phyloP scores from a whole-genome alignment of 2,113 vertebrate genomes.

The Sylvietta virens region DNA sequence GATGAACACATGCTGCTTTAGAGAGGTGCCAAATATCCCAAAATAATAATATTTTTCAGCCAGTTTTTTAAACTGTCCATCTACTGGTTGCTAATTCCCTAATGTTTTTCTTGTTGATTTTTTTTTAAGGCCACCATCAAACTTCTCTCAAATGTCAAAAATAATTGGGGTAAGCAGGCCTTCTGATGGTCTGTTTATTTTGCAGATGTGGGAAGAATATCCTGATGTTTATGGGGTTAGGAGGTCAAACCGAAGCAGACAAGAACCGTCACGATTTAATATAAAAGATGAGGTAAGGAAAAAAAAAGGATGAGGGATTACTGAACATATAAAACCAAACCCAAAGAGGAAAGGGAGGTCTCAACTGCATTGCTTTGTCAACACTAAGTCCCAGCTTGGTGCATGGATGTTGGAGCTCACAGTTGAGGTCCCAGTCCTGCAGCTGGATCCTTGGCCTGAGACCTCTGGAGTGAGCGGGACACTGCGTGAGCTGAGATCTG shows the following conservation, averaged over 20 bases:
- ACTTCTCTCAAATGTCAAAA: conserved; percentile 17
- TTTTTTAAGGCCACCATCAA: not conserved
- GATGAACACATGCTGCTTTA: not conserved
- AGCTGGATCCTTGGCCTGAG: not conserved
- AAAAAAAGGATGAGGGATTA: not conserved
- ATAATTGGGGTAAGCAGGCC: conserved; percentile 50
- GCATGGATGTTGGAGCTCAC: not conserved
- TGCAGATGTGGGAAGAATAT: conserved; percentile 99
- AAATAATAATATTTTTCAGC: not conserved
- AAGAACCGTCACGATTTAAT: conserved; percentile 94
- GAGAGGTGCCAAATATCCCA: not conserved
- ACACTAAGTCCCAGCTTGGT: not conserved
- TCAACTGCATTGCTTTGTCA: not conserved
- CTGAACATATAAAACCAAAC: not conserved
- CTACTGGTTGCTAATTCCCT: not conserved
- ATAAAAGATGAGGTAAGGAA: conserved; percentile 92
- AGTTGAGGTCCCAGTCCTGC: not conserved
- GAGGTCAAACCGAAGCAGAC: conserved; percentile 94
- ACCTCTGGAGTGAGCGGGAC: not conserved
- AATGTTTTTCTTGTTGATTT: not conserved
- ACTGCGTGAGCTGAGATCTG: not conserved
- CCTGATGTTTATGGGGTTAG: conserved; percentile 98
- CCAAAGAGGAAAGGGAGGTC: not conserved
- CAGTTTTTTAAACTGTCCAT: not conserved
- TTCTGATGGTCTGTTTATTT: conserved; percentile 69